These are phyloP conservation scores for Mus pahari DNA, from an alignment of 2,113 vertebrate genomes.

Conservation along the genomic window DNA sequence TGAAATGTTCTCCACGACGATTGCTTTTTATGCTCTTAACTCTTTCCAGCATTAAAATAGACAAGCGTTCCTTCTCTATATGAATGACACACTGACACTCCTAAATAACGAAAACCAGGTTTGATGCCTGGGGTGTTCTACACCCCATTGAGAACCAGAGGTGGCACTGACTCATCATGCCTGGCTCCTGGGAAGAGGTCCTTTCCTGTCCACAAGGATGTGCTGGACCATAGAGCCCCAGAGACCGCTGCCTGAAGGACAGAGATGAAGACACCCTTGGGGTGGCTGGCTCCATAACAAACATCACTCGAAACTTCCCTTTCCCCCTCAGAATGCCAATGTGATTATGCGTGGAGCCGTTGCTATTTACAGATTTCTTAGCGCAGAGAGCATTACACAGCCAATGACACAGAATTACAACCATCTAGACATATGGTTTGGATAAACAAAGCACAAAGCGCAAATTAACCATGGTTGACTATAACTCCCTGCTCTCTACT, in stretches of 20 bases:
- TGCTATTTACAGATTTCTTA: slow-evolving; percentile 81
- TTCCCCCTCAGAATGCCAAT: slow-evolving; percentile 67
- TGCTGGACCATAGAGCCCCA: background rate
- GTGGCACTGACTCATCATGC: background rate
- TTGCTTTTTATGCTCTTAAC: background rate
- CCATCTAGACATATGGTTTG: slow-evolving; percentile 80
- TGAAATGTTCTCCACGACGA: background rate
- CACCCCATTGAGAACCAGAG: background rate
- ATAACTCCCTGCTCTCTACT: slow-evolving; percentile 52
- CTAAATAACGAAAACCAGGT: background rate
- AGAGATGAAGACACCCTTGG: background rate
- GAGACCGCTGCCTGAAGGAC: background rate
- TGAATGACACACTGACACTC: background rate
- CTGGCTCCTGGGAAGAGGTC: background rate
- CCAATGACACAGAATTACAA: slow-evolving; percentile 81
- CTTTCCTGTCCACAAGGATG: background rate
- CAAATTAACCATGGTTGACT: slow-evolving; percentile 68
- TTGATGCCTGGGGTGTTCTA: background rate
- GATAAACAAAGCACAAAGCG: slow-evolving; percentile 78
- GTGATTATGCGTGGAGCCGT: slow-evolving; percentile 73
- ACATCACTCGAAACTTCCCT: slow-evolving; percentile 64
- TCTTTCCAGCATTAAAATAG: background rate
- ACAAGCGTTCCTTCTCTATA: background rate
- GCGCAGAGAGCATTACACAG: slow-evolving; percentile 78
- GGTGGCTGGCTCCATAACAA: slow-evolving; percentile 31